Conservation (phyloP, 64 coral and sea anemone species). For the Stylophora pistillata region DNA sequence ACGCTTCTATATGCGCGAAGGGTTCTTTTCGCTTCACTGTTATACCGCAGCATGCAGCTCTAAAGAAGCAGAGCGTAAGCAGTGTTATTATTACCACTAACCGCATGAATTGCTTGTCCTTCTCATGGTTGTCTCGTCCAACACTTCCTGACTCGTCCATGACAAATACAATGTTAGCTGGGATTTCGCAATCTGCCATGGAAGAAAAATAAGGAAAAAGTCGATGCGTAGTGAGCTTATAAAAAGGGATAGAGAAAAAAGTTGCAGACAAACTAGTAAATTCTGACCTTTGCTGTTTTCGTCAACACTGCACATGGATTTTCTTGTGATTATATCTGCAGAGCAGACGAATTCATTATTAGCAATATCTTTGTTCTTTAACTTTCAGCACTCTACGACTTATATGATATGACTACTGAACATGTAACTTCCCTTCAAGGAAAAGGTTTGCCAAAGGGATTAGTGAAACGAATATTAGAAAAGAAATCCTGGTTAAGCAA, state of each 20-base stretch:
- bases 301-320: background rate
- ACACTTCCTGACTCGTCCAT: conserved; percentile 88
- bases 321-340: background rate
- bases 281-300: conserved; percentile 4
- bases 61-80: no score
- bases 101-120: conserved; percentile 68
- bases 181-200: conserved; percentile 73
- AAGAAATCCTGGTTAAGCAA: no score
- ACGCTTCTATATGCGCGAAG: no score
- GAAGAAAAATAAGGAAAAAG: background rate
- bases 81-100: conserved; percentile 1
- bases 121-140: conserved; percentile 3
- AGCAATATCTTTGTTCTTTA: no score
- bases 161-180: conserved; percentile 81
- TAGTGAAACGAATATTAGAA: no score
- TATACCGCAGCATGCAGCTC: no score
- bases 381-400: no score
- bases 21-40: no score
- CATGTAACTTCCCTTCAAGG: no score
- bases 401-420: no score
- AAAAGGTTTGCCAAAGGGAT: no score
- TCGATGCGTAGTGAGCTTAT: background rate
- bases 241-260: background rate
- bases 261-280: background rate
- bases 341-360: background rate